Evolutionary conservation across 2,113 vertebrate genomes (phyloP).

Genomic region (Etia nguti): DNA sequence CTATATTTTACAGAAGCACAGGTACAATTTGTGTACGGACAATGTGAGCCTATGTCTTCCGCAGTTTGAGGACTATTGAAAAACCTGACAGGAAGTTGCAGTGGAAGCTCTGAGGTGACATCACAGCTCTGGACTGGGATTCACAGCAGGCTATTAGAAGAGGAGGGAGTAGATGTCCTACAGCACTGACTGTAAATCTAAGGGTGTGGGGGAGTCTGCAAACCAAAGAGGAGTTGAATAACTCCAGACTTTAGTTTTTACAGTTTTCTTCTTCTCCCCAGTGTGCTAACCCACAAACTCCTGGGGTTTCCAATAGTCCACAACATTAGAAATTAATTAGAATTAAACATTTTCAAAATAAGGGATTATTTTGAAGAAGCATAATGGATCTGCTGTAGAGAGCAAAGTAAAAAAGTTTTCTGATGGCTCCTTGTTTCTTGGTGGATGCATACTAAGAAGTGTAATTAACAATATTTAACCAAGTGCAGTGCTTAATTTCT

Average conservation of each 20-base stretch:
- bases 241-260: background rate
- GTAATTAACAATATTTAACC: background rate
- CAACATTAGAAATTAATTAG: background rate
- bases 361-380: background rate
- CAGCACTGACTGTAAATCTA: constrained; percentile 38
- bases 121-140: constrained; percentile 30
- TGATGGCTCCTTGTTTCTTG: background rate
- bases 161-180: background rate
- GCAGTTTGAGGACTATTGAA: background rate
- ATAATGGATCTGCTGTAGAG: background rate
- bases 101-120: constrained; percentile 14
- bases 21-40: background rate
- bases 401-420: accelerated
- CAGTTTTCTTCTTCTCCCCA: background rate
- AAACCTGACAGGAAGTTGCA: background rate
- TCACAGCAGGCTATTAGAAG: constrained; percentile 30
- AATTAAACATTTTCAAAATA: background rate
- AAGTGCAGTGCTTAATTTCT: background rate
- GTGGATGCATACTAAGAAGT: accelerated
- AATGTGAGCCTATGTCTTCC: background rate
- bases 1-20: background rate
- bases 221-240: background rate
- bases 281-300: background rate
- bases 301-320: background rate
- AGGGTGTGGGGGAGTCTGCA: background rate